Evolutionary conservation across 2,113 vertebrate species (phyloP), one percentile per base, ranked within the genome.

Genomic region (Saguinus imperator): DNA sequence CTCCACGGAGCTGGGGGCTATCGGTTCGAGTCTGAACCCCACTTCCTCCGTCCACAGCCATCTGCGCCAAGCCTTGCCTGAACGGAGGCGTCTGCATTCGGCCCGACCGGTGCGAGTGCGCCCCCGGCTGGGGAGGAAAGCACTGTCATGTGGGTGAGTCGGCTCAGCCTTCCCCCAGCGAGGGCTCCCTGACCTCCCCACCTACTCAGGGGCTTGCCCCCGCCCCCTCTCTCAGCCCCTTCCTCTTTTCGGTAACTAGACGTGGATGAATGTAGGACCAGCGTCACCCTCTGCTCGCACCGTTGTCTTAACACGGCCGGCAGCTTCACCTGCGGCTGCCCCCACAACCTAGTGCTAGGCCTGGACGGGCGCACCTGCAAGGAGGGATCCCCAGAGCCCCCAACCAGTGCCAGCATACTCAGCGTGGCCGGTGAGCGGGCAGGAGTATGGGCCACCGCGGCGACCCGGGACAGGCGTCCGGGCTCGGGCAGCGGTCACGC

Each of bases 101-200:
- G 64, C 98, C 98, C 0, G 97, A 98, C 55, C 96, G 61, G 81
- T 98, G 98, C 88, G 93, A 97, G 86, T 98, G 98, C 23, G 94
- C 88, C 29, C 96, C 98, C 0, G 98, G 98, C 66, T 98, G 98
- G 98, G 98, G 97, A 1, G 98, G 98, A 6, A 97, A 94, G 21
- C 90, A 97, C 92, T 98, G 98, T 85, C 98, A 98, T 0, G 93
- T 98, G 91, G 98, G 98, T 98, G 85, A 98, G 98, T 94, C 7
- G 10, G 35, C 55, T 16, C 0, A 1, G 82, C 32, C 17, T 9
- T 70, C 29, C 35, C 7, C 14, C 6, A 5, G 66, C 25, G 13
- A 80, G 4, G 58, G 23, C 1, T 5, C 35, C 6, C 3, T 14
- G 45, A 40, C 58, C 13, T 29, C 55, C 57, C 23, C 1, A 0